phyloP scores from a whole-genome alignment of 2,113 vertebrate species.

The Syngnathus scovelli region DNA sequence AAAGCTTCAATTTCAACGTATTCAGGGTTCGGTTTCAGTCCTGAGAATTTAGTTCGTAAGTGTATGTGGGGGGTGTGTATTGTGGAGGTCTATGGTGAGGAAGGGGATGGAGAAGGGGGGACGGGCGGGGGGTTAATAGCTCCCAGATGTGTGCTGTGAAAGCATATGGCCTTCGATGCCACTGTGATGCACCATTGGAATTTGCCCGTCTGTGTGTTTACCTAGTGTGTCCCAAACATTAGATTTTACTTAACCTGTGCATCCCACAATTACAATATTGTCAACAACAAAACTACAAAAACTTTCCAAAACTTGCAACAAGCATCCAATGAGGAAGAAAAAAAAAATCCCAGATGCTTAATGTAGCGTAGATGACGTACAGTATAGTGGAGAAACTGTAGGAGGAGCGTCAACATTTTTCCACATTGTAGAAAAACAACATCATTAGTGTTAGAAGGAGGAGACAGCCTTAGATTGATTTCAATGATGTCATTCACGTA shows the following conservation, averaged over 20 bases:
- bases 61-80: conserved; percentile 13
- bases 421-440: conserved; percentile 20
- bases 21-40: conserved; percentile 27
- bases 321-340: not conserved
- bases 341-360: conserved; percentile 4
- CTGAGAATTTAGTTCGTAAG: conserved; percentile 22
- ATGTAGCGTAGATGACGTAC: conserved; percentile 14
- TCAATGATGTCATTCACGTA: not conserved
- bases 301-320: not conserved
- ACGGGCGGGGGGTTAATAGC: not conserved
- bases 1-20: not conserved
- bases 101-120: not conserved
- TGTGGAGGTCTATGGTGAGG: conserved; percentile 17
- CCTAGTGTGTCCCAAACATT: not conserved
- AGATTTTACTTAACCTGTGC: not conserved
- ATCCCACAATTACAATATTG: no score
- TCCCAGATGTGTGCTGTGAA: conserved; percentile 17
- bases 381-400: conserved; percentile 9
- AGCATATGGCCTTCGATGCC: conserved; percentile 12
- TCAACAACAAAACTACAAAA: no score
- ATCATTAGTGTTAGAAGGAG: not conserved
- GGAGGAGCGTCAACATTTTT: conserved; percentile 42
- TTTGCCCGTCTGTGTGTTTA: conserved; percentile 12
- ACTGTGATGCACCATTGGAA: conserved; percentile 7
- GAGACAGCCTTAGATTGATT: not conserved